Base-by-base conservation (phyloP, 37 sponge, comb jelly and placozoan species). In the Theonella swinhoei region DNA sequence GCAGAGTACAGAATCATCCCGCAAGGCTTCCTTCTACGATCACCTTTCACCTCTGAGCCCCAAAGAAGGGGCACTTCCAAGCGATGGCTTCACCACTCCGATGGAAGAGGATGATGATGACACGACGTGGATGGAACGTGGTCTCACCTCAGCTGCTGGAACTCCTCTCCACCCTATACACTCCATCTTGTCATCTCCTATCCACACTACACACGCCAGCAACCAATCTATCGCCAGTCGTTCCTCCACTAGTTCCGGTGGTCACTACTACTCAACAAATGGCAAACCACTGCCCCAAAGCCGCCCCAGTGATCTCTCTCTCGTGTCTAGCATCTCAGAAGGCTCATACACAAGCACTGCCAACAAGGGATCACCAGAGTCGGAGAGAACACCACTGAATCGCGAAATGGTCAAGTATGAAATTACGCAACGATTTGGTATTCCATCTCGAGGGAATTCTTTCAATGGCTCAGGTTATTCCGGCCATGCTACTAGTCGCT, bases 21-120 rank as follows among this genome's bases (percentile, higher is more conserved):
- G 14, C 54, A 82, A 83, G 33, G 23, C 62, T 28, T 88, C 88
- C n/a, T 88, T 60, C 29, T 74, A 80, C 69, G 81, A 87, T 60
- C 36, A 34, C 20, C 68, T 80, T 23, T 61, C 65, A n/a, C 80
- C 87, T 28, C 80, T 79, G 39, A 63, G 71, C 4, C 22, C 69
- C 3, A 58, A 28, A 9, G 39, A n/a, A 29, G 39, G 17, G 3
- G 58, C 22, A 11, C 54, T 47, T 14, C 11, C 11, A 7, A 5
- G 5, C 5, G 33, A 68, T 3, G 14, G 54, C 14, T 47, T 47
- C 54, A 31, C 2, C 32, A 28, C 69, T 1, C 30, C 69, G 34
- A 28, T 33, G 14, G 66, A 65, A 4, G 66, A 65, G 19, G 66
- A 65, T 5, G 29, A 23, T 23, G 66, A 23, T 24, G 69, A 30